phyloP scores from a whole-genome alignment of 2,888 invertebrate genomes.

The Nemapogon koenigi region DNA sequence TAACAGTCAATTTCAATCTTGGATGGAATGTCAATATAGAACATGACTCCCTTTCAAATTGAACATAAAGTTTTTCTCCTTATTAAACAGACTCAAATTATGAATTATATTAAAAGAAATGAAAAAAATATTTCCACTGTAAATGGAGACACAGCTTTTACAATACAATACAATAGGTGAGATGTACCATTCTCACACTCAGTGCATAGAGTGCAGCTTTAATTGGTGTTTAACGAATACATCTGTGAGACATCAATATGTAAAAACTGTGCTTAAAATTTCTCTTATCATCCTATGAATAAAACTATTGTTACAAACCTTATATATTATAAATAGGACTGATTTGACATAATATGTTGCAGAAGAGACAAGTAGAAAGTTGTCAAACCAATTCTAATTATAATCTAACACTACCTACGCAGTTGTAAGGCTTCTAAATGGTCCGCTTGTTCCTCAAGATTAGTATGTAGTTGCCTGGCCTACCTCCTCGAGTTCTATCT shows the following conservation, averaged over 20 bases:
- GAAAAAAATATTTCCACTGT: too few species aligned
- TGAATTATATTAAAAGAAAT: too few species aligned
- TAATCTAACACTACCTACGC: slow-evolving; percentile 25
- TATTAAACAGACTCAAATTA: too few species aligned
- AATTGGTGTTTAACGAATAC: too few species aligned
- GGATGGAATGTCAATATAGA: too few species aligned
- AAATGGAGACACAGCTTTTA: too few species aligned
- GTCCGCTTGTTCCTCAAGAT: slow-evolving; percentile 47
- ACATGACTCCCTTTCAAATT: too few species aligned
- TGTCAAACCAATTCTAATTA: neutral
- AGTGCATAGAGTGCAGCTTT: too few species aligned
- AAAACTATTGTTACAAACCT: neutral
- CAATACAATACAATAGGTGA: too few species aligned
- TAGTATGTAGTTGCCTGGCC: slow-evolving; percentile 49
- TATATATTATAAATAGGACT: neutral
- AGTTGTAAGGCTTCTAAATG: slow-evolving; percentile 2
- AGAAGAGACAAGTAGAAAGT: neutral
- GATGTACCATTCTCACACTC: too few species aligned
- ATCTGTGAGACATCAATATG: slow-evolving; percentile 19
- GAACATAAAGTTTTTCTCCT: too few species aligned
- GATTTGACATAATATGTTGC: slow-evolving; percentile 6
- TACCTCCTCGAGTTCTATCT: slow-evolving; percentile 43
- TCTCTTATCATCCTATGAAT: slow-evolving; percentile 2
- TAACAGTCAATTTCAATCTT: too few species aligned
- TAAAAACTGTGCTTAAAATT: slow-evolving; percentile 49